A percentile compares a stretch with the other conserved stretches of the same genome.
These are phyloP conservation scores for Brotula barbata DNA, from an alignment of 2,797 vertebrate genomes.

Conservation along the genomic window DNA sequence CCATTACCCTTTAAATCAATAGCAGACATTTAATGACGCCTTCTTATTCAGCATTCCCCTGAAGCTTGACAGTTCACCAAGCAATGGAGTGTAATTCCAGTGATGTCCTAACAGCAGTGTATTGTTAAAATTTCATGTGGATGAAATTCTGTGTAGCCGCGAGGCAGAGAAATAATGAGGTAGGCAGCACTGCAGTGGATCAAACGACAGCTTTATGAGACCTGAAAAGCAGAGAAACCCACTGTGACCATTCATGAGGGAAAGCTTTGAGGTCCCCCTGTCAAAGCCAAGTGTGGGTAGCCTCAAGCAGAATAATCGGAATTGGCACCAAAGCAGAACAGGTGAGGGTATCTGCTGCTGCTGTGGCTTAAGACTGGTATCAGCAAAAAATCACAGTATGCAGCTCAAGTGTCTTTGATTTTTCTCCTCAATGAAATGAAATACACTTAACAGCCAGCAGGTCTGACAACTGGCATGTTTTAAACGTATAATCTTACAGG, in stretches of 20 bases:
- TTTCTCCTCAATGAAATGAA: slow-evolving; percentile 9
- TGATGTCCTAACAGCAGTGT: slow-evolving; percentile 35
- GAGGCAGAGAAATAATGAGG: slow-evolving; percentile 50
- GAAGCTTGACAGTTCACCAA: slow-evolving; percentile 39
- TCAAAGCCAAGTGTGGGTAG: slow-evolving; percentile 23
- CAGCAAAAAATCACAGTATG: slow-evolving; percentile 11
- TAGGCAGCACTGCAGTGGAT: slow-evolving; percentile 49
- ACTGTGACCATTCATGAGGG: slow-evolving; percentile 42
- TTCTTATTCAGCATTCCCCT: slow-evolving; percentile 49
- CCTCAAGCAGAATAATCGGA: slow-evolving; percentile 53
- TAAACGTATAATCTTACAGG: no score
- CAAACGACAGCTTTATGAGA: slow-evolving; percentile 57
- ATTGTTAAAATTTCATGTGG: slow-evolving; percentile 51
- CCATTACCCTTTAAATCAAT: slow-evolving; percentile 63
- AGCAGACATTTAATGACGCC: slow-evolving; percentile 57
- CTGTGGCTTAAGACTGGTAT: slow-evolving; percentile 28
- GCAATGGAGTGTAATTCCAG: slow-evolving; percentile 37
- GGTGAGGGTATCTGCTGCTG: slow-evolving; percentile 22
- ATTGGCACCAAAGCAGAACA: slow-evolving; percentile 35
- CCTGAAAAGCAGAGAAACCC: slow-evolving; percentile 25
- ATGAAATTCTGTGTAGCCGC: slow-evolving; percentile 49
- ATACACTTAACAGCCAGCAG: neutral
- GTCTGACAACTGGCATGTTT: neutral
- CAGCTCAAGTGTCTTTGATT: slow-evolving; percentile 8
- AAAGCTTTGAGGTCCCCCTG: slow-evolving; percentile 52